Evolutionary conservation across 2,797 vertebrate genomes (phyloP).

Genomic region (Mus spretus): DNA sequence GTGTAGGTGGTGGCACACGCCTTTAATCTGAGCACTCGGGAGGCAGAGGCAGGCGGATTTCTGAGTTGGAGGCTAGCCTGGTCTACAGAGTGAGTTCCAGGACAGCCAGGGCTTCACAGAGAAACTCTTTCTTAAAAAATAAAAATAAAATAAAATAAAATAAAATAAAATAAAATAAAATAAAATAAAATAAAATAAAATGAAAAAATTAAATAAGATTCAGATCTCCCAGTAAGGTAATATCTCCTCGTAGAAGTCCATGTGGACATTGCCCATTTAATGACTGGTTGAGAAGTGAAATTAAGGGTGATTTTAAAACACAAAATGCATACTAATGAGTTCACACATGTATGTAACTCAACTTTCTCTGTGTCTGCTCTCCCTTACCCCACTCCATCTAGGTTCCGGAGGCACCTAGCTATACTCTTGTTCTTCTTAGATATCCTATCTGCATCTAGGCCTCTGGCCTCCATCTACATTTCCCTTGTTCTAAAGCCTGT

Average conservation of each 20-base stretch:
- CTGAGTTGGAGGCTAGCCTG: no score
- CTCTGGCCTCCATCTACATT: constrained; percentile 57
- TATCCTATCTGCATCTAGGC: not conserved
- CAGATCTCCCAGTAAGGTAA: not conserved
- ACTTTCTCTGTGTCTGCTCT: not conserved
- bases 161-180: no score
- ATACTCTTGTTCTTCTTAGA: constrained; percentile 66
- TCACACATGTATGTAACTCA: constrained; percentile 38
- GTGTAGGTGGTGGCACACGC: not conserved
- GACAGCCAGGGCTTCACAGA: not conserved
- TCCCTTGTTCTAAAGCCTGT: constrained; percentile 28
- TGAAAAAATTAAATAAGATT: not conserved
- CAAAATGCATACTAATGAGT: not conserved
- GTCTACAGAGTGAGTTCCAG: no score
- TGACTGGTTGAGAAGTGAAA: not conserved
- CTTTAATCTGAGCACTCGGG: no score
- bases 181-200: no score
- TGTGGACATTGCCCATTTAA: not conserved
- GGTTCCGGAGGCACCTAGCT: constrained; percentile 61
- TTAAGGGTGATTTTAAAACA: not conserved
- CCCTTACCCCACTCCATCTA: not conserved
- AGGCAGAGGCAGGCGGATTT: no score
- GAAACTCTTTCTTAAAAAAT: not conserved
- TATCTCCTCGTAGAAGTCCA: not conserved
- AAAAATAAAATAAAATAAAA: not conserved